Percentiles rank a stretch among this genome's conserved stretches.
These are phyloP conservation scores for Hucho hucho DNA, from an alignment of 2,113 vertebrate species.

Conservation along the genomic window DNA sequence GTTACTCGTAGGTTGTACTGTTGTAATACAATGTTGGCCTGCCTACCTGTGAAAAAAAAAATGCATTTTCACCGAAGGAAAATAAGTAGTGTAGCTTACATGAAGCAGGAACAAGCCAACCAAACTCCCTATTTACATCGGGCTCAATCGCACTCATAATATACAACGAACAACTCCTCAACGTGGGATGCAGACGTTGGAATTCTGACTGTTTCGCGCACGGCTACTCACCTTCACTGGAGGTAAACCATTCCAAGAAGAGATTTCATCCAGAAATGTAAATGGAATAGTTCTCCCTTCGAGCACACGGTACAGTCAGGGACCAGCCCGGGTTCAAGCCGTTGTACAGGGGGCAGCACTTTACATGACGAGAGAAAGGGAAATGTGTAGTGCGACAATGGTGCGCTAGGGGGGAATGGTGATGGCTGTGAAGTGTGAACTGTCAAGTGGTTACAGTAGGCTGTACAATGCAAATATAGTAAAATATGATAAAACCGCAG, in stretches of 20 bases:
- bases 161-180: not conserved
- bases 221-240: constrained; percentile 54
- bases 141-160: not conserved
- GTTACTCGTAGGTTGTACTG: not conserved
- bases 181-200: not conserved
- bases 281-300: constrained; percentile 31
- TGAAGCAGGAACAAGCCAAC: constrained; percentile 18
- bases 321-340: constrained; percentile 54
- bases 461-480: too few species aligned
- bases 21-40: not conserved
- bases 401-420: not conserved
- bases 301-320: constrained; percentile 46
- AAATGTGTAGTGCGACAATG: constrained; percentile 17
- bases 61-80: not conserved
- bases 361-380: constrained; percentile 12
- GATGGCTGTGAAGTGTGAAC: not conserved
- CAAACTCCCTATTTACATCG: not conserved
- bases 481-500: too few species aligned
- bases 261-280: constrained; percentile 42
- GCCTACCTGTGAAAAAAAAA: not conserved
- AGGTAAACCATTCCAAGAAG: constrained; percentile 41
- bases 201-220: not conserved
- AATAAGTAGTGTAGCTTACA: constrained; percentile 9
- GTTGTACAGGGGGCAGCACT: constrained; percentile 64
- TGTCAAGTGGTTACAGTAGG: not conserved